Conservation (phyloP, 2,797 vertebrate species). For the Diplodus puntazzo region DNA sequence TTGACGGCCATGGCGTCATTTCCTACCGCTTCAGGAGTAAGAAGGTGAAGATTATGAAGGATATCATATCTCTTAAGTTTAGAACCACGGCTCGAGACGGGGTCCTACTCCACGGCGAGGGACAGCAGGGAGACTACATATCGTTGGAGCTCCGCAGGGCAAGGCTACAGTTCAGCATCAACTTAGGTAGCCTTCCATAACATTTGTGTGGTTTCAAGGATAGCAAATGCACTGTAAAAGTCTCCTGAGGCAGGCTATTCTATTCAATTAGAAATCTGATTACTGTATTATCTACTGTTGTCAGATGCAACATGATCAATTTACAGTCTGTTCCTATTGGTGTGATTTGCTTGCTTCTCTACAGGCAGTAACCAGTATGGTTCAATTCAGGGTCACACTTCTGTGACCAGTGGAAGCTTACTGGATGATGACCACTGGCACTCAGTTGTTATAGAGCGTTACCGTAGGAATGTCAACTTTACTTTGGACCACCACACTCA, state of each 20-base stretch:
- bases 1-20: slow-evolving; percentile 93
- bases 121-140: slow-evolving; percentile 97
- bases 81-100: slow-evolving; percentile 92
- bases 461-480: slow-evolving; percentile 94
- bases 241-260: neutral
- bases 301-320: neutral
- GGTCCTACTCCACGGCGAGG: slow-evolving; percentile 94
- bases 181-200: slow-evolving; percentile 86
- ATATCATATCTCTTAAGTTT: slow-evolving; percentile 94
- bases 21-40: slow-evolving; percentile 95
- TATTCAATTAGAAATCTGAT: too few species aligned
- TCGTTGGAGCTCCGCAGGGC: slow-evolving; percentile 92
- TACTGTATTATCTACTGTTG: neutral
- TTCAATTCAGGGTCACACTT: slow-evolving; percentile 95
- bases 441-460: slow-evolving; percentile 90
- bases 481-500: slow-evolving; percentile 93
- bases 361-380: slow-evolving; percentile 95
- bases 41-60: slow-evolving; percentile 95
- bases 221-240: neutral
- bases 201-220: neutral
- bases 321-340: neutral
- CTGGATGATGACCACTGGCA: slow-evolving; percentile 99
- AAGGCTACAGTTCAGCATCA: slow-evolving; percentile 91
- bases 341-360: slow-evolving; percentile 25
- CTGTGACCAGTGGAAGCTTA: slow-evolving; percentile 91